Evolutionary conservation across 2,888 invertebrate genomes (phyloP).

Genomic region (Leptopterna dolabrata): DNA sequence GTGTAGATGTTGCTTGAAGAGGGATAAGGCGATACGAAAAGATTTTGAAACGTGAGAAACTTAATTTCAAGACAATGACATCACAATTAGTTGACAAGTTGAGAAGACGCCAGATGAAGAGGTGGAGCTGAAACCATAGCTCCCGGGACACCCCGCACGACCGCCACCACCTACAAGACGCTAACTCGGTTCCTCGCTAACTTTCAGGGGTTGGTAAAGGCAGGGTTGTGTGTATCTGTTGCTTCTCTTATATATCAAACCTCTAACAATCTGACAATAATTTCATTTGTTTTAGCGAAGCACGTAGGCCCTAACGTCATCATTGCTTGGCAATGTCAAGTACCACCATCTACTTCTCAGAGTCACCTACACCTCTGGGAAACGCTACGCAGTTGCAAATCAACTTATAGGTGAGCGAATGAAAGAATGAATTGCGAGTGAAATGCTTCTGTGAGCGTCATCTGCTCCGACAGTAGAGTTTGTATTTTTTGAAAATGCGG

Average conservation of each 20-base stretch:
- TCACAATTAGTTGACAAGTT: slow-evolving; percentile 18
- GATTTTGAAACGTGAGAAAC: background rate
- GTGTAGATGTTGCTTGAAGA: too few relatives aligned
- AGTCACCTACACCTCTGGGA: background rate
- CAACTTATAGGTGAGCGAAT: too few relatives aligned
- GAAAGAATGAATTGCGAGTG: too few relatives aligned
- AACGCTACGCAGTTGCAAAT: too few relatives aligned
- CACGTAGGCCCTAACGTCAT: slow-evolving; percentile 21
- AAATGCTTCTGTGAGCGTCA: too few relatives aligned
- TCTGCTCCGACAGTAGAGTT: too few relatives aligned
- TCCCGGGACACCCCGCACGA: slow-evolving; percentile 8
- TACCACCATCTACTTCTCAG: background rate
- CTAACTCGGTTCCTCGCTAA: slow-evolving; percentile 32
- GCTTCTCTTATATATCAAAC: slow-evolving; percentile 28
- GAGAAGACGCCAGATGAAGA: background rate
- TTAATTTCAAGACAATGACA: background rate
- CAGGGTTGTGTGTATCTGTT: slow-evolving; percentile 13
- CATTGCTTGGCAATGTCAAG: background rate
- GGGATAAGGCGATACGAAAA: too few relatives aligned
- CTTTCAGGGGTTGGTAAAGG: slow-evolving; percentile 24
- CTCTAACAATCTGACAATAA: slow-evolving; percentile 40
- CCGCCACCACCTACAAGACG: background rate
- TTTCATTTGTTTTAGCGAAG: slow-evolving; percentile 36
- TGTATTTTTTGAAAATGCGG: too few relatives aligned
- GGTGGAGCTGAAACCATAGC: background rate